Conservation (phyloP, 1,140 invertebrate species). For the Heterodera carotae region DNA sequence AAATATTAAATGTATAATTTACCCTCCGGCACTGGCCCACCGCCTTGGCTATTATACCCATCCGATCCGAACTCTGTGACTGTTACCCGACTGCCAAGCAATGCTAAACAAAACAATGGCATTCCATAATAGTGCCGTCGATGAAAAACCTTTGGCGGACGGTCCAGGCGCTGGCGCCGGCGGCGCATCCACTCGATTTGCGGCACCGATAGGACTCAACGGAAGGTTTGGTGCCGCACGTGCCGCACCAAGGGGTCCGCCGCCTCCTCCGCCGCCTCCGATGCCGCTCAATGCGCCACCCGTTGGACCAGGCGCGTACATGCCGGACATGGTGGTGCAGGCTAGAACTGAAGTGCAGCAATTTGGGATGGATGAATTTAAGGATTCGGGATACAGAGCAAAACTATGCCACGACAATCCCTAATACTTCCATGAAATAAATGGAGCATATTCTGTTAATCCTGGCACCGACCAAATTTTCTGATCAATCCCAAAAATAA, state of each 20-base stretch:
- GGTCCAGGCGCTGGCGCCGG: neutral
- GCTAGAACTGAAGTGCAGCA: slow-evolving; percentile 1
- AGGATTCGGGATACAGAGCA: too few relatives aligned
- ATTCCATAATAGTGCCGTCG: neutral
- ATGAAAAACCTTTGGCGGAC: slow-evolving; percentile 13
- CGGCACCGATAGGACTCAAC: slow-evolving; percentile 21
- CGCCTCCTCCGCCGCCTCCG: neutral
- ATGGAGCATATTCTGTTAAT: too few relatives aligned
- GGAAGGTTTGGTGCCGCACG: slow-evolving; percentile 27
- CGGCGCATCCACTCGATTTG: slow-evolving; percentile 3
- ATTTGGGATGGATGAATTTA: neutral
- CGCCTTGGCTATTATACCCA: slow-evolving; percentile 63
- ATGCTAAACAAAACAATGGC: slow-evolving; percentile 39
- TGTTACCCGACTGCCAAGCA: slow-evolving; percentile 39
- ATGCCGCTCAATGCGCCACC: neutral
- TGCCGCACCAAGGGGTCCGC: neutral
- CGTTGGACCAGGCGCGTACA: neutral
- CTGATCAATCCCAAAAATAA: too few relatives aligned
- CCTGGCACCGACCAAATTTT: too few relatives aligned
- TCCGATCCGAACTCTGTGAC: slow-evolving; percentile 59
- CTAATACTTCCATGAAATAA: too few relatives aligned
- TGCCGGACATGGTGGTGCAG: neutral
- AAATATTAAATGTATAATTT: slow-evolving; percentile 14
- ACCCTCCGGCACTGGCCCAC: slow-evolving; percentile 61
- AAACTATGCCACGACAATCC: too few relatives aligned